Conservation (phyloP, 2,113 vertebrate genomes). For the Caracal caracal region DNA sequence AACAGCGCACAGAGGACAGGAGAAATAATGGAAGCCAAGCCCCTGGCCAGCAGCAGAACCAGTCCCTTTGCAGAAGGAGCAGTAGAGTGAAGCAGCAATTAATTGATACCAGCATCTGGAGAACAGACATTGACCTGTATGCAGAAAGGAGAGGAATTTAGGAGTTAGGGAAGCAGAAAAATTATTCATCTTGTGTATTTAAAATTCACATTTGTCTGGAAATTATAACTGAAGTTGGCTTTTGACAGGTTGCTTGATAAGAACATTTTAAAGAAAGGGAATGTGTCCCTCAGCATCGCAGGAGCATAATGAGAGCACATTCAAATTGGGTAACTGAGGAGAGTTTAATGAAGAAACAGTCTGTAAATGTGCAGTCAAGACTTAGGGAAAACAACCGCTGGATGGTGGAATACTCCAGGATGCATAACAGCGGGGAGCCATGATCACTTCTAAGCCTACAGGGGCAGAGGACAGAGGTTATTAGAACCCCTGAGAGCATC, state of each 20-base stretch:
- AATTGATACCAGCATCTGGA: background rate
- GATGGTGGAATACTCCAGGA: background rate
- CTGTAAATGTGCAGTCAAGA: background rate
- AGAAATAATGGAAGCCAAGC: background rate
- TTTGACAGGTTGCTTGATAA: background rate
- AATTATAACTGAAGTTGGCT: background rate
- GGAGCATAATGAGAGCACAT: background rate
- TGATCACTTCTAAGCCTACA: background rate
- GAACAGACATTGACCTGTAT: background rate
- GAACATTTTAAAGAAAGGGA: background rate
- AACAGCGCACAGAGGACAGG: background rate
- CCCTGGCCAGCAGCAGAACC: background rate
- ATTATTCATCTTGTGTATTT: background rate
- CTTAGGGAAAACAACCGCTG: background rate
- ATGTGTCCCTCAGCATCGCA: background rate
- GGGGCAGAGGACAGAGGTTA: background rate
- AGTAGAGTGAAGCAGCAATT: background rate
- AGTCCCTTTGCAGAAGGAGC: background rate
- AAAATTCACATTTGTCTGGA: background rate
- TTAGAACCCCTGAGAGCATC: background rate
- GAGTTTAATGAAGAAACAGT: background rate
- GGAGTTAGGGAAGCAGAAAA: background rate
- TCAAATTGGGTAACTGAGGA: background rate
- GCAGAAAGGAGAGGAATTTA: background rate
- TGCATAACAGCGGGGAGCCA: background rate